phyloP scores from a whole-genome alignment of 2,888 invertebrate genomes.

The Phengaris alcon region DNA sequence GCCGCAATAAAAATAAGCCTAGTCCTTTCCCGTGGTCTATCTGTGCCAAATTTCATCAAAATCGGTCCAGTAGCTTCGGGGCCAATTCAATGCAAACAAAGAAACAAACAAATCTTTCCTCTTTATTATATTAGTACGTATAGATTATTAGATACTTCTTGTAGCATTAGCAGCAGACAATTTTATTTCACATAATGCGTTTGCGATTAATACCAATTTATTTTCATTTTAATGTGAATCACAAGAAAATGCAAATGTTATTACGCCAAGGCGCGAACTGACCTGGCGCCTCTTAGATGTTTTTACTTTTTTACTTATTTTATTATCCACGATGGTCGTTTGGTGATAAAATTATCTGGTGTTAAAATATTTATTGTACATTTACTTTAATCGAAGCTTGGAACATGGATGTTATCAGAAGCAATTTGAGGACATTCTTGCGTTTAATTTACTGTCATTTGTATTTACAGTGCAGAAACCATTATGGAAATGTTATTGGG shows the following conservation, averaged over 20 bases:
- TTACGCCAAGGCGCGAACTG: conserved; percentile 51
- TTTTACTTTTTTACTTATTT: conserved; percentile 44
- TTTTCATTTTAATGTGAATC: conserved; percentile 30
- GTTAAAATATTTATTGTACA: conserved; percentile 28
- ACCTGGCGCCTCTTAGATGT: conserved; percentile 52
- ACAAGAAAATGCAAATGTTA: conserved; percentile 63
- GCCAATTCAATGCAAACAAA: too few relatives aligned
- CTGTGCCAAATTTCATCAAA: too few relatives aligned
- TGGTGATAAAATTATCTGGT: conserved; percentile 26
- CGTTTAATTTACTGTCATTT: conserved; percentile 8
- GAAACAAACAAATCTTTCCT: too few relatives aligned
- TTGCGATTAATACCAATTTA: not conserved
- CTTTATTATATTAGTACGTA: too few relatives aligned
- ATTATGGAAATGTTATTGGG: conserved; percentile 4
- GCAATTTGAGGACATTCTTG: conserved; percentile 8
- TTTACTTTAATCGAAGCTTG: conserved; percentile 21
- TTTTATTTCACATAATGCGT: not conserved
- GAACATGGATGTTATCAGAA: conserved; percentile 18
- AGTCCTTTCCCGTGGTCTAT: too few relatives aligned
- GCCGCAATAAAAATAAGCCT: too few relatives aligned
- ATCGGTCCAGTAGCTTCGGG: too few relatives aligned
- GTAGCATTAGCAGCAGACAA: too few relatives aligned
- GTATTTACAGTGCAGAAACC: not conserved
- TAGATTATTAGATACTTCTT: too few relatives aligned
- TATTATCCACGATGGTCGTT: conserved; percentile 40